Base-by-base conservation (phyloP, 2,797 vertebrate species). In the Petrocephalus schoutedeni region DNA sequence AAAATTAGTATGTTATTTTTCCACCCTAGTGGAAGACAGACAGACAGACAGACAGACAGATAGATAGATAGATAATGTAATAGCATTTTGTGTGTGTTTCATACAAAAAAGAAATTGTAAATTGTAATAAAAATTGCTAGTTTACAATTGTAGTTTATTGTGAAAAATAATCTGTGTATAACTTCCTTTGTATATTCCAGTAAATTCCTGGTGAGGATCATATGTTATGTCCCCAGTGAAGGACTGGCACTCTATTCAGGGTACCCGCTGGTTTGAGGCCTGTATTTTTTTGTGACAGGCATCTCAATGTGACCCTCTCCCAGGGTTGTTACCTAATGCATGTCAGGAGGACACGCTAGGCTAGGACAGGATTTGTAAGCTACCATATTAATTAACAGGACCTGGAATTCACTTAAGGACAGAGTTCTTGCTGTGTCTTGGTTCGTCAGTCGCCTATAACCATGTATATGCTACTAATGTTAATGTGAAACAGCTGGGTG, bases 1-100 rank as follows among this genome's bases (percentile, higher is more conserved):
- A 88, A 88, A 36, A 51, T 51, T 28, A 84, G 82, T 53, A 56
- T 87, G 41, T 84, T 21, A 41, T 54, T 84, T 88, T 56, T 21
- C 61, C 10, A 54, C 36, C n/a, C 21, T 80, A 19, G 53, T 36
- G 49, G 28, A 56, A n/a, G 12, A 87, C 16, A 32, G n/a, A 85
- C 10, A 32, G 51, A 56, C 7, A 59, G 21, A 58, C 14, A 58
- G 49, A 82, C n/a, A 58, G 51, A 85, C 19, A 56, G 45, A 87
- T 67, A 57, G 49, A 86, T 23, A 57, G 53, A 58, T 9, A 64
- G 21, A 58, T n/a, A 64, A 86, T 45, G 3, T 49, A 86, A 86
- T 36, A 64, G 58, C 1, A 86, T 28, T 85, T 56, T 82, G 57
- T 82, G 14, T 82, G 1, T 8, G 23, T 51, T 23, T 23, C 7